phyloP scores from a whole-genome alignment of 2,888 invertebrate species.

The Ramazzottius varieornatus region DNA sequence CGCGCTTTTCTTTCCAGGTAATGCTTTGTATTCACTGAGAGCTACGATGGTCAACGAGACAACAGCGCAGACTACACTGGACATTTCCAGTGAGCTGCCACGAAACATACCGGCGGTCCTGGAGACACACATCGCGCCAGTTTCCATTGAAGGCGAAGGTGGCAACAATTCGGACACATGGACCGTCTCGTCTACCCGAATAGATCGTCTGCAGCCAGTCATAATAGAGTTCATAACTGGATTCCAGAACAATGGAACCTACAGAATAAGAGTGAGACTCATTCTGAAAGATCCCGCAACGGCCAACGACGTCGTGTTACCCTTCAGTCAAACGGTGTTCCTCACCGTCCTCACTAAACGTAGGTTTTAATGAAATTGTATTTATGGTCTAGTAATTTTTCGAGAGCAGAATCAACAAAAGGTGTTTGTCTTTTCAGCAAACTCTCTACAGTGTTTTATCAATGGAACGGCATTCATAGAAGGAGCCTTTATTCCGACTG shows the following conservation, averaged over 20 bases:
- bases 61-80: not conserved
- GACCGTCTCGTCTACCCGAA: not conserved
- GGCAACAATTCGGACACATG: not conserved
- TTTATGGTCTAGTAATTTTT: not conserved
- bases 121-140: not conserved
- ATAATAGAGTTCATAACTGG: not conserved
- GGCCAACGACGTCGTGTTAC: not conserved
- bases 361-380: not conserved
- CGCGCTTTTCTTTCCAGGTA: not conserved
- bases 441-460: not conserved
- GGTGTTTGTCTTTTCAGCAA: too few species aligned
- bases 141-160: not conserved
- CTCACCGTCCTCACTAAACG: not conserved
- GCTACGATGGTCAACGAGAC: not conserved
- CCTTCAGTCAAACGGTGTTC: not conserved
- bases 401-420: too few species aligned
- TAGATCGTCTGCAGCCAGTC: not conserved
- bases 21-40: not conserved
- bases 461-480: not conserved
- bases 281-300: not conserved
- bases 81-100: not conserved
- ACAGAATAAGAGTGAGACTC: not conserved
- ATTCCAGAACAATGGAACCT: not conserved
- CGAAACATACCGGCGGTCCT: not conserved
- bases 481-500: not conserved